Evolutionary conservation across 1,140 invertebrate species (phyloP).

Genomic region (Whitmania pigra): DNA sequence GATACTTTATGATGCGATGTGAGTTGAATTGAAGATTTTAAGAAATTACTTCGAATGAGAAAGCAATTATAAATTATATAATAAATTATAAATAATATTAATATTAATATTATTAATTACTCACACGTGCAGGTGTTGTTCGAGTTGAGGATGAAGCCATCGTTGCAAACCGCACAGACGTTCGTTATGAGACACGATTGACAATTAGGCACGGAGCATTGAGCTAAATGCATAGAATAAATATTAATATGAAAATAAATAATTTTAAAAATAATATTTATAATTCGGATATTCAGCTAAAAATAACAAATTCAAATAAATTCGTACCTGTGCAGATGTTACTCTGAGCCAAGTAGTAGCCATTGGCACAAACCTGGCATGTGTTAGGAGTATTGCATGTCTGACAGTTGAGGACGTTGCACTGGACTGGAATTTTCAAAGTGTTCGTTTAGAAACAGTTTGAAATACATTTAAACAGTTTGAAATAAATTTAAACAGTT

Average conservation of each 20-base stretch:
- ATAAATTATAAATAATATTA: too few species aligned
- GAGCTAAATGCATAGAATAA: background rate
- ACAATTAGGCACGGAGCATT: background rate
- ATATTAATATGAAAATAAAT: background rate
- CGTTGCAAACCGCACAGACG: background rate
- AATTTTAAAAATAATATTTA: background rate
- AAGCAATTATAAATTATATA: too few species aligned
- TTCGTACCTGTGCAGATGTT: background rate
- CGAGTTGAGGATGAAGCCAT: background rate
- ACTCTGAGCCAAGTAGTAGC: background rate
- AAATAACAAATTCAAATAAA: too few species aligned
- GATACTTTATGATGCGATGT: background rate
- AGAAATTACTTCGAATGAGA: too few species aligned
- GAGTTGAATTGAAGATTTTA: too few species aligned
- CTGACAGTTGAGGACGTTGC: conserved; percentile 9
- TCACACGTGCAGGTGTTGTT: background rate
- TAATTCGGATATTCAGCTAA: too few species aligned
- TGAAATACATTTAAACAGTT: too few species aligned
- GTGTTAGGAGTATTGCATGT: background rate
- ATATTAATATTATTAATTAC: too few species aligned
- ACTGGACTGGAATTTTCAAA: background rate
- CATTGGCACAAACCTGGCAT: background rate
- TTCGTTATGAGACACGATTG: background rate
- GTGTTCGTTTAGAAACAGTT: too few species aligned
- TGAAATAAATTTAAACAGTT: too few species aligned